phyloP scores from a whole-genome alignment of 2,797 vertebrate species.

The Danio choprae region DNA sequence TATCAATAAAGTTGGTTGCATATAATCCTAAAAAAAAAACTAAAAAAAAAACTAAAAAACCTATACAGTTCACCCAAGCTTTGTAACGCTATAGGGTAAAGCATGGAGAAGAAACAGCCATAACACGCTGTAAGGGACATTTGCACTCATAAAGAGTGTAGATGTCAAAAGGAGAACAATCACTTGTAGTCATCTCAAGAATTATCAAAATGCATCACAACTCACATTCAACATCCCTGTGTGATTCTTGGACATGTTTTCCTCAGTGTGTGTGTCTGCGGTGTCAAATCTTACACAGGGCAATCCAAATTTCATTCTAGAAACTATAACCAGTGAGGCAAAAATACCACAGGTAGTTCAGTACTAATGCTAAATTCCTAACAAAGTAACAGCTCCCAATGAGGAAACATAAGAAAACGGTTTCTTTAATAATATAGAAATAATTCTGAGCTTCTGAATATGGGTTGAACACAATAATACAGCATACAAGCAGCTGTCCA shows the following conservation, averaged over 20 bases:
- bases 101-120: not conserved
- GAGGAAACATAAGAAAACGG: conserved; percentile 1
- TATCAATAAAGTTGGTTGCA: too few species aligned
- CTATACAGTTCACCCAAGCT: not conserved
- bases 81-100: not conserved
- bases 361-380: not conserved
- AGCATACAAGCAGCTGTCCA: not conserved
- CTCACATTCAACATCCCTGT: conserved; percentile 24
- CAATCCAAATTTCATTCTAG: conserved; percentile 13
- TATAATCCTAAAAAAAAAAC: too few species aligned
- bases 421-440: conserved; percentile 8
- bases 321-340: conserved; percentile 3
- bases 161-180: conserved; percentile 39
- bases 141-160: conserved; percentile 59
- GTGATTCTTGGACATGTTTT: conserved; percentile 28
- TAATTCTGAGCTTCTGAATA: not conserved
- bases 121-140: not conserved
- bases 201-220: conserved; percentile 12
- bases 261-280: not conserved
- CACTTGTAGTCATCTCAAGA: not conserved
- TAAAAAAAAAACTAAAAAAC: too few species aligned
- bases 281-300: not conserved
- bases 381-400: not conserved
- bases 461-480: not conserved
- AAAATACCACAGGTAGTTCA: conserved; percentile 34